These are phyloP conservation scores for Myripristis jacobus DNA, from an alignment of 2,797 vertebrate genomes.

Conservation along the genomic window DNA sequence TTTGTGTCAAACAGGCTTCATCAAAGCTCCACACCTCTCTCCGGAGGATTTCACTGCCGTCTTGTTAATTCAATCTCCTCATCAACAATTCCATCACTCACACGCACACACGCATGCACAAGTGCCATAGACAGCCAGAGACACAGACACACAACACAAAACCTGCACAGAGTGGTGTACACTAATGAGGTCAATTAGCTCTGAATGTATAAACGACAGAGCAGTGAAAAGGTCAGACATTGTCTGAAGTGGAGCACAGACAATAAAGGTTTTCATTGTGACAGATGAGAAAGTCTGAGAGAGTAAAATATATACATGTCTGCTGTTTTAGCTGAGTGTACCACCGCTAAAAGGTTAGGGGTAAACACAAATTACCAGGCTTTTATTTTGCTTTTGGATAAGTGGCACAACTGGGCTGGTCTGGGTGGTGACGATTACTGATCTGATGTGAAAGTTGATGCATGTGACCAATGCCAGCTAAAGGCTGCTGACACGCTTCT, in stretches of 20 bases:
- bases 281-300: conserved; percentile 10
- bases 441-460: background rate
- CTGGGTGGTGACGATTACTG: background rate
- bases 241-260: conserved; percentile 65
- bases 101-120: background rate
- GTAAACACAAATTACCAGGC: background rate
- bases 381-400: background rate
- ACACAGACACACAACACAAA: conserved; percentile 26
- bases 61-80: conserved; percentile 46
- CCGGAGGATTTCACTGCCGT: conserved; percentile 21
- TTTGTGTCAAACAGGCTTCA: conserved; percentile 35
- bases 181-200: conserved; percentile 63
- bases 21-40: conserved; percentile 29
- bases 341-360: conserved; percentile 7
- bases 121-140: conserved; percentile 18
- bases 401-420: background rate
- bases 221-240: conserved; percentile 56
- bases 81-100: conserved; percentile 22
- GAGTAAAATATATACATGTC: background rate
- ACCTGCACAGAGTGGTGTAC: conserved; percentile 16
- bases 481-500: background rate
- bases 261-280: conserved; percentile 48
- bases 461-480: background rate
- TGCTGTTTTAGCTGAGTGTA: background rate
- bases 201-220: conserved; percentile 57